Conservation (phyloP, 2,113 vertebrate species). For the Pholis gunnellus region DNA sequence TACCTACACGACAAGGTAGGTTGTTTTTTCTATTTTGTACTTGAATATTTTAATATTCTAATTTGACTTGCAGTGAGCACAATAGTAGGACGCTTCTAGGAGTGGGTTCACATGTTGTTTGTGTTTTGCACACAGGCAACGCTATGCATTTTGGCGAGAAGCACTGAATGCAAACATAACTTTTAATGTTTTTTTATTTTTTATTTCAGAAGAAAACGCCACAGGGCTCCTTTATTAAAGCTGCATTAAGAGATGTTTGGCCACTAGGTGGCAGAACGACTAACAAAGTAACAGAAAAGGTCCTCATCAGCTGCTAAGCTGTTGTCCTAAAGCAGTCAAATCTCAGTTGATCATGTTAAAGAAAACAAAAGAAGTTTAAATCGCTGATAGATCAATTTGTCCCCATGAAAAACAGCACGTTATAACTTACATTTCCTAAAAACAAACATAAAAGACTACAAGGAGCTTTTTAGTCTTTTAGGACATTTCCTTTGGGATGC, state of each 20-base stretch:
- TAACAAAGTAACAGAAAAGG: not conserved
- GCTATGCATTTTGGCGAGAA: not conserved
- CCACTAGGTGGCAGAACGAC: not conserved
- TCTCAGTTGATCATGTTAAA: not conserved
- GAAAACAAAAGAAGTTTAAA: not conserved
- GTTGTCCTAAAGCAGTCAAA: not conserved
- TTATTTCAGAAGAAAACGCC: not conserved
- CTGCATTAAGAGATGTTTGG: not conserved
- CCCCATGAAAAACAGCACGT: not conserved
- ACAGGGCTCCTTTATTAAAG: not conserved
- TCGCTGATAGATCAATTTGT: not conserved
- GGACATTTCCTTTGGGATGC: not conserved
- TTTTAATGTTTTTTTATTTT: not conserved
- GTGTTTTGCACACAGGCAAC: not conserved
- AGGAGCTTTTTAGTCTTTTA: not conserved
- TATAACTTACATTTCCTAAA: not conserved
- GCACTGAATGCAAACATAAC: not conserved
- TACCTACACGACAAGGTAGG: constrained; percentile 85
- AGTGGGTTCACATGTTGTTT: not conserved
- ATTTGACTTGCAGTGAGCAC: not conserved
- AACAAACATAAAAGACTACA: not conserved
- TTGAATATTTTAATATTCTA: not conserved
- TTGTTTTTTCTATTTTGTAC: not conserved
- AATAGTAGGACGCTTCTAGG: not conserved
- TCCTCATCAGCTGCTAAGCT: not conserved